Evolutionary conservation across 2,113 vertebrate genomes (phyloP).

Genomic region (Balaeniceps rex): DNA sequence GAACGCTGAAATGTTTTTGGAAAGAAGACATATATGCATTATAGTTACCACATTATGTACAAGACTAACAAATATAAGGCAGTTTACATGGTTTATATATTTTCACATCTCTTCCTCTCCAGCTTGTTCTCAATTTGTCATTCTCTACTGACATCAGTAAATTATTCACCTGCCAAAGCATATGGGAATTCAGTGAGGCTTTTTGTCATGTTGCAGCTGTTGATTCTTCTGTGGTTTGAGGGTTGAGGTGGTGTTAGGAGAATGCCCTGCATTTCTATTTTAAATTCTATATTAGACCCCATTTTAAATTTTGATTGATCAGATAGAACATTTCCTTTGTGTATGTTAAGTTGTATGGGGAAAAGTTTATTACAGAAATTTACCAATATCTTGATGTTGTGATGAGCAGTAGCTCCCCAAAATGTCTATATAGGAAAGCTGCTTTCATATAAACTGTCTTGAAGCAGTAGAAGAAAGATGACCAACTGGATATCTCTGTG

Average conservation of each 20-base stretch:
- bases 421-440: not conserved
- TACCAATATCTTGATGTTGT: not conserved
- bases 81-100: not conserved
- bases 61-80: not conserved
- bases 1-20: not conserved
- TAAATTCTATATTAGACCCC: not conserved
- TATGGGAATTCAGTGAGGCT: not conserved
- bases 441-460: not conserved
- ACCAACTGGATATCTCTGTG: accelerated
- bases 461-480: not conserved
- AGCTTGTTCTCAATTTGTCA: not conserved
- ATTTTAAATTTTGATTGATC: not conserved
- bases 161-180: not conserved
- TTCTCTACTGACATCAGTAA: not conserved
- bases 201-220: not conserved
- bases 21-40: not conserved
- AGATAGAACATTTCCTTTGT: not conserved
- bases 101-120: not conserved
- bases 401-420: not conserved
- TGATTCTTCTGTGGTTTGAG: not conserved
- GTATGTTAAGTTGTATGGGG: not conserved
- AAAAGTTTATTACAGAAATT: not conserved
- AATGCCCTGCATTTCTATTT: not conserved
- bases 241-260: not conserved
- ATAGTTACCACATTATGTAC: not conserved